phyloP scores from a whole-genome alignment of 2,113 vertebrate genomes.

The Kryptolebias marmoratus region DNA sequence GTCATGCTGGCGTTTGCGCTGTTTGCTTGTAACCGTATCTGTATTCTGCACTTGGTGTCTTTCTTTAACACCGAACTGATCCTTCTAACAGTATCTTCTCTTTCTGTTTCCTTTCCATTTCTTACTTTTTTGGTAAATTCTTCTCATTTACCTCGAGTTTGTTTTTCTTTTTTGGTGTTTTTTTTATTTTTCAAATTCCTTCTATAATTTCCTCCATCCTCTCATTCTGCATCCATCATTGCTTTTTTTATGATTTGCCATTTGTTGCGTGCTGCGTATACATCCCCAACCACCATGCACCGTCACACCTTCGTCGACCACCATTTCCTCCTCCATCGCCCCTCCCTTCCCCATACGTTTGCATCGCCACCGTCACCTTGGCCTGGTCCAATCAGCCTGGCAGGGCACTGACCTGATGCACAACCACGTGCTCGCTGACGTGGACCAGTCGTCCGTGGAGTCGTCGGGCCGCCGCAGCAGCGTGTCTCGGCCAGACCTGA shows the following conservation, averaged over 20 bases:
- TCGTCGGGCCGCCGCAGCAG: conserved; percentile 96
- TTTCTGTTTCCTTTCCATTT: conserved; percentile 73
- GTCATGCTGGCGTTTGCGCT: conserved; percentile 3
- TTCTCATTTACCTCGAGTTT: conserved; percentile 38
- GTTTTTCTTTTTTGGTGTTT: conserved; percentile 19
- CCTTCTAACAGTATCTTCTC: conserved; percentile 76
- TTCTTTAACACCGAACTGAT: conserved; percentile 69
- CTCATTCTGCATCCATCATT: conserved; percentile 30
- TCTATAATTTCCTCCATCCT: conserved; percentile 22
- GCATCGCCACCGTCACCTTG: conserved; percentile 57
- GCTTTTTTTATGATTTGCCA: conserved; percentile 58
- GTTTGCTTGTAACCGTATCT: conserved; percentile 17
- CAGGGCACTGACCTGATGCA: conserved; percentile 99
- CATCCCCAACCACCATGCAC: not conserved
- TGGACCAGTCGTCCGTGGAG: conserved; percentile 95
- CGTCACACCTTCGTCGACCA: conserved; percentile 72
- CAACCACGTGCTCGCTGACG: conserved; percentile 98
- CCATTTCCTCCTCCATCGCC: conserved; percentile 21
- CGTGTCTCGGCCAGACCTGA: conserved; percentile 92
- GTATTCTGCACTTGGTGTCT: conserved; percentile 33
- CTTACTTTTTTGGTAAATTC: conserved; percentile 55
- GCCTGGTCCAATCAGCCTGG: conserved; percentile 88
- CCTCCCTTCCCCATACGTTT: conserved; percentile 33
- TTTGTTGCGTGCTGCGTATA: conserved; percentile 40
- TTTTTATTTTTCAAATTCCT: not conserved